Percentiles rank a stretch among this genome's conserved stretches.
Evolutionary conservation across 2,888 invertebrate species (phyloP).

Genomic region (Protonemura montana): DNA sequence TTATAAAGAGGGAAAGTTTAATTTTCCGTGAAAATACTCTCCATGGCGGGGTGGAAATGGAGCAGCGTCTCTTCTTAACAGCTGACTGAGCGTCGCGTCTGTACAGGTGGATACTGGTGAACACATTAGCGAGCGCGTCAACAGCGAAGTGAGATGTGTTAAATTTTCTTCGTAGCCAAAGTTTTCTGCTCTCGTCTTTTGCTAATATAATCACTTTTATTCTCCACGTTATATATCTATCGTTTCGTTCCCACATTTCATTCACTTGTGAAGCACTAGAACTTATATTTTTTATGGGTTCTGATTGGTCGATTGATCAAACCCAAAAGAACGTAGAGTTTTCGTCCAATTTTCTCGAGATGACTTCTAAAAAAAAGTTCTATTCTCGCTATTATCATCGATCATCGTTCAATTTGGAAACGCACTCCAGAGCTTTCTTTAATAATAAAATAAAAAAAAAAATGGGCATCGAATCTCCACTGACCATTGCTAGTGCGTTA

Average conservation of each 20-base stretch:
- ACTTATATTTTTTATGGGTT: not conserved
- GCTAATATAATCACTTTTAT: not conserved
- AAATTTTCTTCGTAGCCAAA: not conserved
- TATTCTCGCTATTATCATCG: not conserved
- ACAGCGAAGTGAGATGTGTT: not conserved
- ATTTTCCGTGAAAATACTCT: not conserved
- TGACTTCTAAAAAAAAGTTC: not conserved
- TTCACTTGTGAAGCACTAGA: not conserved
- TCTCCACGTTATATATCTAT: not conserved
- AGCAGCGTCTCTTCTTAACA: not conserved
- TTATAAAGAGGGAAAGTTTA: slow-evolving; percentile 7
- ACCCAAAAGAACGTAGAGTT: not conserved
- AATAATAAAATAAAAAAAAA: not conserved
- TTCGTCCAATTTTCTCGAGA: not conserved
- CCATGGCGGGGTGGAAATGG: not conserved
- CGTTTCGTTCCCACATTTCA: not conserved
- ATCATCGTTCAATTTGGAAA: slow-evolving; percentile 2
- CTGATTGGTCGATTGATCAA: not conserved
- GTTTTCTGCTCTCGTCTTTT: not conserved
- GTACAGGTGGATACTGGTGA: not conserved
- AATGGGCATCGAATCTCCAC: not conserved
- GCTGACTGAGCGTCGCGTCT: not conserved
- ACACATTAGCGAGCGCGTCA: not conserved
- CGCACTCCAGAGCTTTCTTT: not conserved
- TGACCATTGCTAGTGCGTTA: not conserved